Conservation (phyloP, 2,797 vertebrate species). For the Nannoperca australis region DNA sequence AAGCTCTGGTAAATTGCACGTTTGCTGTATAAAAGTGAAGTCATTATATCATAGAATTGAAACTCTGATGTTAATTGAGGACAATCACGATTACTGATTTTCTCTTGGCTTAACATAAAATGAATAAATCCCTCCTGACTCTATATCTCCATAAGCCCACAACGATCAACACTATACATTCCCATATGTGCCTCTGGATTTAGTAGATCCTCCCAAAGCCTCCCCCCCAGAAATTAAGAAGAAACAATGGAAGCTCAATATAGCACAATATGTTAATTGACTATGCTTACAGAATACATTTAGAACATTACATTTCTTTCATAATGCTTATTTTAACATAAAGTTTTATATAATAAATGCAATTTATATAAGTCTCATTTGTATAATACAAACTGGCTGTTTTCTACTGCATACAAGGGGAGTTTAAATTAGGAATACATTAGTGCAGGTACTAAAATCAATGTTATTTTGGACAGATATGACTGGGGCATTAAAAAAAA, state of each 20-base stretch:
- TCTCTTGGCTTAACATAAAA: slow-evolving; percentile 72
- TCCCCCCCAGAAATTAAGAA: slow-evolving; percentile 66
- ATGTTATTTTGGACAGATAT: slow-evolving; percentile 49
- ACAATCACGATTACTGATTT: slow-evolving; percentile 69
- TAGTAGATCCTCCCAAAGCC: slow-evolving; percentile 70
- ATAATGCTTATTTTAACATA: slow-evolving; percentile 42
- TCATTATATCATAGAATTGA: slow-evolving; percentile 36
- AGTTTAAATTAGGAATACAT: slow-evolving; percentile 56
- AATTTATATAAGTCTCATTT: slow-evolving; percentile 49
- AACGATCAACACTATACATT: slow-evolving; percentile 75
- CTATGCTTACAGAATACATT: slow-evolving; percentile 45
- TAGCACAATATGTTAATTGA: slow-evolving; percentile 75
- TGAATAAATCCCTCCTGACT: slow-evolving; percentile 72
- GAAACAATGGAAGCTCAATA: slow-evolving; percentile 74
- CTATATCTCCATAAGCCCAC: slow-evolving; percentile 69
- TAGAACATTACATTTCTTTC: slow-evolving; percentile 29
- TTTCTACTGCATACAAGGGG: slow-evolving; percentile 19
- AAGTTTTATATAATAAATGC: slow-evolving; percentile 46
- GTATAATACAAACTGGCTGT: slow-evolving; percentile 12
- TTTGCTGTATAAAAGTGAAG: slow-evolving; percentile 8
- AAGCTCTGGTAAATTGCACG: neutral
- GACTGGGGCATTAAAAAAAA: slow-evolving; percentile 58
- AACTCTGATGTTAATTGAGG: slow-evolving; percentile 40
- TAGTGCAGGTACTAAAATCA: slow-evolving; percentile 41
- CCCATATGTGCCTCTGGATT: slow-evolving; percentile 76